A percentile compares a stretch with the other conserved stretches of the same genome.
Conservation (phyloP, 2,797 vertebrate species). For the Acanthurus lineatus region DNA sequence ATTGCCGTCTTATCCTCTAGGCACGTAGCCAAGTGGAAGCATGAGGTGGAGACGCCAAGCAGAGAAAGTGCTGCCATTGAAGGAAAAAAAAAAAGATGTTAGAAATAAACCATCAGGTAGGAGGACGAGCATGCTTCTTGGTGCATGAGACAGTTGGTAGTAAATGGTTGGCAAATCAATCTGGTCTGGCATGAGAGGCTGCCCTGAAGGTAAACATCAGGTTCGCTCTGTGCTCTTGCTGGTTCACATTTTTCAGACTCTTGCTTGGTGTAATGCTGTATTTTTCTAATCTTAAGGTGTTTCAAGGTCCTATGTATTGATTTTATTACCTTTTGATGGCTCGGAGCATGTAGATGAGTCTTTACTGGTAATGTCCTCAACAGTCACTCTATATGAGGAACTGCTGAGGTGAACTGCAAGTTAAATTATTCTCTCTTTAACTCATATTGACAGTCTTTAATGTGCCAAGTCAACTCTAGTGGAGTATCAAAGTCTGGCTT, state of each 20-base stretch:
- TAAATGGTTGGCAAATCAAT: constrained; percentile 75
- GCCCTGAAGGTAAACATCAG: constrained; percentile 65
- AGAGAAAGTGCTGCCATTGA: constrained; percentile 64
- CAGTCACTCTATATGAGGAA: neutral
- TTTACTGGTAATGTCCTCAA: constrained; percentile 5
- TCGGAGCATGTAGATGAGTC: constrained; percentile 5
- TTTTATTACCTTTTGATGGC: neutral
- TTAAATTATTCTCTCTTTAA: constrained; percentile 22
- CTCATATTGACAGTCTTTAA: constrained; percentile 6
- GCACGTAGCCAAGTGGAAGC: constrained; percentile 70
- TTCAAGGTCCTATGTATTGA: constrained; percentile 21
- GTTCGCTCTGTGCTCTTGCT: constrained; percentile 41
- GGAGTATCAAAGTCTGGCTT: neutral
- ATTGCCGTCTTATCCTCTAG: constrained; percentile 71
- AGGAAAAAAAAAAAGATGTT: constrained; percentile 6
- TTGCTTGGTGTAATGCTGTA: constrained; percentile 2
- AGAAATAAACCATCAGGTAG: constrained; percentile 46
- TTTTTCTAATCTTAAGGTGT: constrained; percentile 13
- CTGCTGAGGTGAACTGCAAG: constrained; percentile 5
- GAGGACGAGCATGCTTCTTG: constrained; percentile 42
- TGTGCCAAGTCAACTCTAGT: neutral
- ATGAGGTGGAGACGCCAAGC: constrained; percentile 65
- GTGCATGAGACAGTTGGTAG: constrained; percentile 61
- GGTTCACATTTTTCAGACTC: constrained; percentile 44
- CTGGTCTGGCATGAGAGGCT: constrained; percentile 66